A percentile compares a stretch with the other conserved stretches of the same genome.
phyloP scores from a whole-genome alignment of 2,113 vertebrate genomes.

The Odobenus rosmarus region DNA sequence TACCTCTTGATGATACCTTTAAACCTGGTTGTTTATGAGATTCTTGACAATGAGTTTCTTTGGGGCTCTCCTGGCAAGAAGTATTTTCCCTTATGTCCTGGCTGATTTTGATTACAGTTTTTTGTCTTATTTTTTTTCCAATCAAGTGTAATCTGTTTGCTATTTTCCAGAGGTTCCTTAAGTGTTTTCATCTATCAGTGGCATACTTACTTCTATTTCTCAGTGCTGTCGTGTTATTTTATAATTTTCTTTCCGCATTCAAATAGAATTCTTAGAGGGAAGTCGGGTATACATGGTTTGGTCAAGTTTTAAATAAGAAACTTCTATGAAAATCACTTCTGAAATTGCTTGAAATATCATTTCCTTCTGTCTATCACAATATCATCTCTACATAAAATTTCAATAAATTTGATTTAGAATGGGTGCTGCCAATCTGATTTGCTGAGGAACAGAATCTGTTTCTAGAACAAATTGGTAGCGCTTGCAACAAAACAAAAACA shows the following conservation, averaged over 20 bases:
- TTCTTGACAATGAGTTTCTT: neutral
- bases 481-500: neutral
- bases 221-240: neutral
- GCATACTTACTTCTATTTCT: neutral
- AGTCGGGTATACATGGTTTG: neutral
- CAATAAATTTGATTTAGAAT: constrained; percentile 1
- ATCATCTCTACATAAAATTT: neutral
- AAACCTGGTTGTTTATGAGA: neutral
- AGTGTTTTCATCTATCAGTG: neutral
- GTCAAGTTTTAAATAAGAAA: neutral
- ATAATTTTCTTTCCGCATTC: neutral
- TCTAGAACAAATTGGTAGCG: neutral
- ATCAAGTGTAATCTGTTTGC: neutral
- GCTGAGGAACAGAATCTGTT: neutral
- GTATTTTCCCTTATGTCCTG: neutral
- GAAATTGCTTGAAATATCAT: neutral
- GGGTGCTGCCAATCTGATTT: neutral
- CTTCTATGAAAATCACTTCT: neutral
- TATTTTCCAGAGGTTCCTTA: neutral
- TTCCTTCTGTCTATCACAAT: neutral
- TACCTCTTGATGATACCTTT: neutral
- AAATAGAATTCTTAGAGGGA: neutral
- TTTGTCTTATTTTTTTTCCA: neutral
- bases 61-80: neutral
- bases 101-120: neutral